Evolutionary conservation across 1,140 invertebrate genomes (phyloP).

Genomic region (Meloidogyne exigua): DNA sequence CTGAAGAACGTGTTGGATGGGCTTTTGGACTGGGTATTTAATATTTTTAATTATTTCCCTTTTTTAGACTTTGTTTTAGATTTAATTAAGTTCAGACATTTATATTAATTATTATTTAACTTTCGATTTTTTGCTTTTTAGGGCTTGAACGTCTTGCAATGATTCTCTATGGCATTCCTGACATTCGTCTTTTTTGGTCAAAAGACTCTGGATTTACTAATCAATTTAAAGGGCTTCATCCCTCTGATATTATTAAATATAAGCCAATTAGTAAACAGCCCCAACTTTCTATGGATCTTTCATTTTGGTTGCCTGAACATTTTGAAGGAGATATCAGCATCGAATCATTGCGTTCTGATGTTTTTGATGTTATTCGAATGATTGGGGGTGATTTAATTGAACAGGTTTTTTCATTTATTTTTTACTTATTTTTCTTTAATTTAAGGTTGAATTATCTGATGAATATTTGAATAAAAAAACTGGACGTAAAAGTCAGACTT

Average conservation of each 20-base stretch:
- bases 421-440: constrained; percentile 20
- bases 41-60: background rate
- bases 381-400: constrained; percentile 86
- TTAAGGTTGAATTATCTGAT: constrained; percentile 72
- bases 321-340: constrained; percentile 46
- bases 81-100: too few species aligned
- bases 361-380: constrained; percentile 82
- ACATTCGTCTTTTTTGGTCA: constrained; percentile 91
- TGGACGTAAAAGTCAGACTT: constrained; percentile 80
- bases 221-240: constrained; percentile 80
- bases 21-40: constrained; percentile 82
- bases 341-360: constrained; percentile 48
- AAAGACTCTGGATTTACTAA: constrained; percentile 83
- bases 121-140: background rate
- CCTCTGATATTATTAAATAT: constrained; percentile 62
- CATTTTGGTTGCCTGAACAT: constrained; percentile 83
- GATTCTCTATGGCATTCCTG: constrained; percentile 89
- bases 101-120: constrained; percentile 1
- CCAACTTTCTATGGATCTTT: constrained; percentile 86
- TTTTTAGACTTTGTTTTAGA: too few species aligned
- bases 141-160: constrained; percentile 90
- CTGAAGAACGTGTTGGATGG: constrained; percentile 84
- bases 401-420: constrained; percentile 55
- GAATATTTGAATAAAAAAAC: constrained; percentile 83
- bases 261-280: constrained; percentile 80